These are phyloP conservation scores for Mnemiopsis leidyi DNA, from an alignment of 37 sponge, comb jelly and placozoan genomes.

Conservation along the genomic window DNA sequence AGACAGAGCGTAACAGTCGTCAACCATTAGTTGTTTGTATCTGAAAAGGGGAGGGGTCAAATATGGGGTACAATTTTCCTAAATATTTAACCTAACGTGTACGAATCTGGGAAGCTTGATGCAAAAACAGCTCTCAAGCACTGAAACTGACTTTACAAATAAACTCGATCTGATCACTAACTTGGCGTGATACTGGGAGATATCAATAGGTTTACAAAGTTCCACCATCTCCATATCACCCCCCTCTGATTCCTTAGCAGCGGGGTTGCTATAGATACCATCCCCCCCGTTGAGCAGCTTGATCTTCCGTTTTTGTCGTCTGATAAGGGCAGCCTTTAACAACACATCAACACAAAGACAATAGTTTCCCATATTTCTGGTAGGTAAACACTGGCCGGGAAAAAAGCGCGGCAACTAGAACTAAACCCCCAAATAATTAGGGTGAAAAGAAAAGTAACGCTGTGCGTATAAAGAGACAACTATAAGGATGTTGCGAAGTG, in stretches of 20 bases:
- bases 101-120: no score
- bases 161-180: no score
- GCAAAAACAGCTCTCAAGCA: no score
- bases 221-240: constrained; percentile 8
- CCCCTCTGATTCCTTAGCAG: constrained; percentile 12
- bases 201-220: background rate
- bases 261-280: constrained; percentile 17
- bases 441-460: background rate
- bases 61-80: no score
- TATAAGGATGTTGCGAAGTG: background rate
- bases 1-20: constrained; percentile 43
- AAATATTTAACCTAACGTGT: no score
- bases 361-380: background rate
- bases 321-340: background rate
- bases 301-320: constrained; percentile 17
- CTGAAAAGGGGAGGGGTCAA: no score
- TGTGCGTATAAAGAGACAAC: background rate
- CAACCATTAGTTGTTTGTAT: constrained; percentile 24
- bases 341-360: no score
- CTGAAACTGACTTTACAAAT: no score
- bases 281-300: background rate
- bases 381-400: background rate
- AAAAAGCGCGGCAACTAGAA: background rate
- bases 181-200: background rate
- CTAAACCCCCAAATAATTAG: background rate